Percentiles rank a stretch among this genome's conserved stretches.
phyloP scores from a whole-genome alignment of 1,140 invertebrate genomes.

The Andricus grossulariae region DNA sequence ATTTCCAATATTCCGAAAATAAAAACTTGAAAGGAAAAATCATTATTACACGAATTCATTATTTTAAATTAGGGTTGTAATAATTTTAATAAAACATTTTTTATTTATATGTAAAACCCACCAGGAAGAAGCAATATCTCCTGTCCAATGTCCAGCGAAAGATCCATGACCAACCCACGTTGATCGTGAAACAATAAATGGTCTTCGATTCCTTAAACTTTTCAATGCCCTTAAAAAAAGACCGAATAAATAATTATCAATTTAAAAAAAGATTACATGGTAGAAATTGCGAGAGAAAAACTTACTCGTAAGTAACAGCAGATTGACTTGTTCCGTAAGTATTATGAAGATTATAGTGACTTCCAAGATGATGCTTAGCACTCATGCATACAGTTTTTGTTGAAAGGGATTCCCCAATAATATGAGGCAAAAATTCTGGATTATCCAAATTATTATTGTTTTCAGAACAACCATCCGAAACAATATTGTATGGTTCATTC shows the following conservation, averaged over 20 bases:
- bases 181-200: conserved; percentile 90
- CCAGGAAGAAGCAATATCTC: conserved; percentile 86
- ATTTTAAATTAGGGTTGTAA: no score
- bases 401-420: conserved; percentile 78
- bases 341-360: conserved; percentile 90
- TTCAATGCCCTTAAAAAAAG: conserved; percentile 79
- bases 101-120: conserved; percentile 75
- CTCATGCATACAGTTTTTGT: conserved; percentile 90
- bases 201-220: conserved; percentile 81
- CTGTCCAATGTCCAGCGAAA: conserved; percentile 94
- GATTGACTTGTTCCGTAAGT: conserved; percentile 88
- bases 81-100: no score
- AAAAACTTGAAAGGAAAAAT: no score
- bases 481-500: conserved; percentile 92
- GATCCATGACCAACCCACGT: conserved; percentile 88
- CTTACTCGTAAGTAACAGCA: conserved; percentile 85
- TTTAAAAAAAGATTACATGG: not conserved
- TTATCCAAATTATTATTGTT: conserved; percentile 80
- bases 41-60: no score
- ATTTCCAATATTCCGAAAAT: no score
- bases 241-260: not conserved
- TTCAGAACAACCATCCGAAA: conserved; percentile 76
- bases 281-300: not conserved
- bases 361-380: conserved; percentile 81
- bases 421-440: conserved; percentile 82